Base-by-base conservation (phyloP, 2,113 vertebrate species). In the Bufo bufo region DNA sequence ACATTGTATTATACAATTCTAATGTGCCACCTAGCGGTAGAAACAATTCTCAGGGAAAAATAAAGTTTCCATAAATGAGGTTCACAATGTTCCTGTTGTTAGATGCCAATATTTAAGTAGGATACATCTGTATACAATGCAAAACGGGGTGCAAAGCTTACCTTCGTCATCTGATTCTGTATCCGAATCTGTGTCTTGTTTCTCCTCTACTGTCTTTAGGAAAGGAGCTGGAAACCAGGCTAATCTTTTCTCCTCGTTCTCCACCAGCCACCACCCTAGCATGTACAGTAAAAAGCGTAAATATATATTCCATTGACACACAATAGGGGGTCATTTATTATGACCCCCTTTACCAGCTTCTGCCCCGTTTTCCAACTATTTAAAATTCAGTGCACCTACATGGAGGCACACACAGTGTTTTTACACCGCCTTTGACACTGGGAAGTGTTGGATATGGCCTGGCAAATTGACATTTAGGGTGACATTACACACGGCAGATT, bases 191-290 rank as follows among this genome's bases (percentile, higher is more conserved):
- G 47, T 5, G 11, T 54, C 80, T n/a, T 84, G 82, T 19, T 49
- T 16, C 19, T 16, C 77, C 8, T 78, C 72, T 78, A 52, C 91
- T 16, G 93, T 79, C 72, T 96, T 94, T 92, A 99, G 92, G 54
- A 96, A 99, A 0, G 98, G 96, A 83, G 97, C 97, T 9, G 98
- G 98, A 90, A 99, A 99, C 98, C 98, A 99, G 63, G 97, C 97
- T 20, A 94, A 90, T 17, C 91, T 89, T 81, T 96, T 97, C 3
- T 94, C 90, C 58, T 96, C 90, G 0, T 97, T 99, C 88, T 95
- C 97, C 86, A 99, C 98, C 65, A 99, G 93, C 97, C 98, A 99
- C 98, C 98, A 99, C 0, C 98, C 98, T 99, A 90, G 66, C 50
- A 56, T 56, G 80, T 0, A 0, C 33, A 33, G 33, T 33, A 33